Conservation (phyloP, 2,888 invertebrate species). For the Hoplodrina ambigua region DNA sequence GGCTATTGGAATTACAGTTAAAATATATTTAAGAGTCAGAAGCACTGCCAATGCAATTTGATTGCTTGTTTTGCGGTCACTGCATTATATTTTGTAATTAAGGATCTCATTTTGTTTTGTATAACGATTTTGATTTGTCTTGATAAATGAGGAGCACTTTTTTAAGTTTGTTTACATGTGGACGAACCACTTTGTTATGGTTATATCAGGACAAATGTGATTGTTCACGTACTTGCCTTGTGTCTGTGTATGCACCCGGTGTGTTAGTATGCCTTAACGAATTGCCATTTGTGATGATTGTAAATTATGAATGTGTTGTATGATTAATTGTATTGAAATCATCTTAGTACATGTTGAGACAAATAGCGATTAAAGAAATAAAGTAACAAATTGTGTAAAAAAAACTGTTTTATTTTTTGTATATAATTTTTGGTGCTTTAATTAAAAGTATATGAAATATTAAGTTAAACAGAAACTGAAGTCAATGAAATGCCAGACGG, state of each 20-base stretch:
- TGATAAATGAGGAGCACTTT: constrained; percentile 47
- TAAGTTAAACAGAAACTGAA: constrained; percentile 41
- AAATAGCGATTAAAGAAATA: constrained; percentile 83
- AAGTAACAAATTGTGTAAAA: constrained; percentile 87
- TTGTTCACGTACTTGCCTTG: constrained; percentile 73
- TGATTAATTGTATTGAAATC: constrained; percentile 77
- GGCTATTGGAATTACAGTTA: constrained; percentile 56
- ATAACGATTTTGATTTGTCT: constrained; percentile 54
- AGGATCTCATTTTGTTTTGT: constrained; percentile 69
- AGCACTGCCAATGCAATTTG: constrained; percentile 69
- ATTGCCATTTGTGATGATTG: constrained; percentile 87
- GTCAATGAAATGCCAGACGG: constrained; percentile 46
- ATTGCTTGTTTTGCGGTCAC: constrained; percentile 65
- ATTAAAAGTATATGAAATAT: constrained; percentile 41
- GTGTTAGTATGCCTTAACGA: constrained; percentile 83
- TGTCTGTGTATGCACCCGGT: constrained; percentile 61
- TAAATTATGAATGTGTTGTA: constrained; percentile 80
- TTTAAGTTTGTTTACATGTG: constrained; percentile 41
- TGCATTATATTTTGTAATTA: constrained; percentile 64
- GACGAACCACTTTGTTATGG: constrained; percentile 41
- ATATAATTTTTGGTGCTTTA: constrained; percentile 58
- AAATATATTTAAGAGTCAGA: constrained; percentile 55
- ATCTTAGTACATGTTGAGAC: constrained; percentile 87
- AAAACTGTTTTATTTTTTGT: constrained; percentile 78
- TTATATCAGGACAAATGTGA: constrained; percentile 58